Evolutionary conservation across 2,888 invertebrate genomes (phyloP), one percentile per base, ranked within the genome.

Genomic region (Dynastes hyllus): DNA sequence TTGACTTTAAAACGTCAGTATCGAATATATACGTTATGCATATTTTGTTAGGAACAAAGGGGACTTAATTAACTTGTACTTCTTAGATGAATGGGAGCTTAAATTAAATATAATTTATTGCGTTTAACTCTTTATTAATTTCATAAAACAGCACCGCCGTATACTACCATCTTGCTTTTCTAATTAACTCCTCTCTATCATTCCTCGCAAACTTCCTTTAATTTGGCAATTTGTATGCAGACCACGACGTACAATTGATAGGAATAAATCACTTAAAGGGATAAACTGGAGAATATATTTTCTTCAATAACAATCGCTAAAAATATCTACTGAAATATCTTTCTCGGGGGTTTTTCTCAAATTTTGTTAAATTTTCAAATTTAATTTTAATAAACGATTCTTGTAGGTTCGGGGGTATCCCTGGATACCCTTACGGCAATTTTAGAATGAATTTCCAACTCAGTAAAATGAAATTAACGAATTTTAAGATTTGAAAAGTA

Each of bases 181-280:
- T 13, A 63, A 32, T 29, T 13, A 27, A 5, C 51, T 13, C 27
- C n/a, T 61, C 45, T 61, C 29, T 27, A 27, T 63, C 55, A n/a
- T 37, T 22, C 51, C 8, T 29, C 69, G 51, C 50, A 32, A 2
- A 16, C 45, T 55, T 40, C 51, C 61, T 50, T 75, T 75, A 75
- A 75, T 75, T 75, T 63, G 6, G 45, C 73, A 75, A 75, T 75
- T 75, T 75, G 45, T 75, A 75, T 75, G 73, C 73, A 61, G 45
- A 27, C 13, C 61, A n/a, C 61, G 45, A 61, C 45, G 27, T 13
- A 61, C 45, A 61, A 75, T 61, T 75, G 73, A 75, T 75, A 63
- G 61, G 73, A 75, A 75, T 61, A 75, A 75, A 75, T 75, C 73
- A 75, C 61, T 40, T 45, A 22, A 75, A 75, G 45, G 40, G 61